These are phyloP conservation scores for Hylaeus volcanicus DNA, from an alignment of 1,140 invertebrate species.

Conservation along the genomic window DNA sequence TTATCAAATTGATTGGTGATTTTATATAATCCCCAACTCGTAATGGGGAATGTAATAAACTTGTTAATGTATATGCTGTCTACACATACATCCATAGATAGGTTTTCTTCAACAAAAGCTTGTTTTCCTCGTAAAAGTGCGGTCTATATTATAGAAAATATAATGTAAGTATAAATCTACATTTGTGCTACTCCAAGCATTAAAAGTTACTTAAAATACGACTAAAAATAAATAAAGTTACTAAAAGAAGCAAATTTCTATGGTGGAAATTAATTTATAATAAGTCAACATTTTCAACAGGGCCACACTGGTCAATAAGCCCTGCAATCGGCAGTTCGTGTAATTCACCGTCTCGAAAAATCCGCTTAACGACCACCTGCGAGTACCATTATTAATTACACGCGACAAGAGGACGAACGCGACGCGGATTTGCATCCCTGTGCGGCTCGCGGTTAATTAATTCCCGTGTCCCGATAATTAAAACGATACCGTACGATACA, in stretches of 20 bases:
- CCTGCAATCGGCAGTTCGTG: neutral
- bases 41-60: no score
- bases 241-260: neutral
- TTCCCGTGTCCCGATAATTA: slow-evolving; percentile 30
- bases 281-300: neutral
- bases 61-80: no score
- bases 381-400: slow-evolving; percentile 9
- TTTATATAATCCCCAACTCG: no score
- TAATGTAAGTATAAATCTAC: no score
- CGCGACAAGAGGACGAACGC: neutral
- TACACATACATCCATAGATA: no score
- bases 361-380: neutral
- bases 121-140: no score
- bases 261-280: neutral
- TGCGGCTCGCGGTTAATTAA: slow-evolving; percentile 14
- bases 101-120: no score
- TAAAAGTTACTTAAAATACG: no score
- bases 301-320: neutral
- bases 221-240: no score
- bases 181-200: no score
- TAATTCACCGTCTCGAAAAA: neutral
- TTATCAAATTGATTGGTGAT: no score
- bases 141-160: no score
- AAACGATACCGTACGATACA: slow-evolving; percentile 8
- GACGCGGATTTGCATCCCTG: neutral